Percentiles rank a stretch among this genome's conserved stretches.
Conservation (phyloP, 2,113 vertebrate species). For the Jaculus jaculus region DNA sequence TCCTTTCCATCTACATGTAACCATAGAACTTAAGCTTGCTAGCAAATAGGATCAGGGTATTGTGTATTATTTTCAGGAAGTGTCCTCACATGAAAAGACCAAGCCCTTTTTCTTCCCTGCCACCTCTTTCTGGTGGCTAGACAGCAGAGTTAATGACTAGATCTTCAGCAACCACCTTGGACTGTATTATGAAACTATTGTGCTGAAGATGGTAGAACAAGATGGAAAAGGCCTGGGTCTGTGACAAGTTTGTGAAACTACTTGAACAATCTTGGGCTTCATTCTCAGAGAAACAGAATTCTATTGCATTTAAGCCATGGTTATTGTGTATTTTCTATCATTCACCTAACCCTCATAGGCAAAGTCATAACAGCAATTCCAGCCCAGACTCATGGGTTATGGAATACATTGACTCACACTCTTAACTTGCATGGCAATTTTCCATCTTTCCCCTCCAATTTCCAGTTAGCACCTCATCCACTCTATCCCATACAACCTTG, state of each 20-base stretch:
- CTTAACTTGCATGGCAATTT: not conserved
- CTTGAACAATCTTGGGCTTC: constrained; percentile 1
- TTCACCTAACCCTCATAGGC: not conserved
- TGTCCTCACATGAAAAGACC: not conserved
- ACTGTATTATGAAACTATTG: not conserved
- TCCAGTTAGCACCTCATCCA: not conserved
- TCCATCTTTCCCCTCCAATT: not conserved
- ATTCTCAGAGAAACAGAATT: not conserved
- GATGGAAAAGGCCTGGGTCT: not conserved
- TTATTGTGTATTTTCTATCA: not conserved
- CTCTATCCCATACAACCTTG: too few relatives aligned
- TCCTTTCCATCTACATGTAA: not conserved
- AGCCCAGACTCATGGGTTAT: not conserved
- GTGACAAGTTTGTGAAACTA: not conserved
- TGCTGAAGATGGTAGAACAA: not conserved
- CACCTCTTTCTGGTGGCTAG: not conserved
- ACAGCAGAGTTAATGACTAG: not conserved
- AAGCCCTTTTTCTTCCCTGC: not conserved
- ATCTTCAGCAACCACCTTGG: not conserved
- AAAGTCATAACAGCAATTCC: not conserved
- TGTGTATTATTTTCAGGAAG: not conserved
- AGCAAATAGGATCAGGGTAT: not conserved
- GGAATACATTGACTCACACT: not conserved
- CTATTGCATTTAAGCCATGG: not conserved
- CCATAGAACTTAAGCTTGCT: not conserved